A percentile compares a stretch with the other conserved stretches of the same genome.
phyloP scores from a whole-genome alignment of 2,113 vertebrate genomes.

The Lycaon pictus region DNA sequence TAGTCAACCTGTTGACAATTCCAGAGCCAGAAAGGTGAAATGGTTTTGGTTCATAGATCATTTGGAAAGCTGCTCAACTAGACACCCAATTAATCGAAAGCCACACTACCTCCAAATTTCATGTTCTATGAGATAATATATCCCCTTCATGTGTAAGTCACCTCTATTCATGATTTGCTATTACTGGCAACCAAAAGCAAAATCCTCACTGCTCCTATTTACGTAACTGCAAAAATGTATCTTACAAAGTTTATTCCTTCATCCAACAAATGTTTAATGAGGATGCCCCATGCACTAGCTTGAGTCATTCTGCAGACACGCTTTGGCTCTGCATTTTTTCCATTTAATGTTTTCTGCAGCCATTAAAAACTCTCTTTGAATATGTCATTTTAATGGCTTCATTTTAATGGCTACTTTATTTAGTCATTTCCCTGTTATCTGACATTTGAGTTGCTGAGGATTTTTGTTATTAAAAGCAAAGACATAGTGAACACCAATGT shows the following conservation, averaged over 20 bases:
- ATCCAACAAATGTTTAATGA: neutral
- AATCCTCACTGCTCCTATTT: neutral
- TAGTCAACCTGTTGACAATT: rapidly evolving
- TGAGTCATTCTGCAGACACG: neutral
- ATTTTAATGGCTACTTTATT: neutral
- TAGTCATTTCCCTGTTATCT: neutral
- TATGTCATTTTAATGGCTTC: neutral
- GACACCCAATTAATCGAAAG: neutral
- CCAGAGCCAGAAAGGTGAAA: neutral
- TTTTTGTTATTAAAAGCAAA: conserved; percentile 18
- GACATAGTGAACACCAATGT: neutral
- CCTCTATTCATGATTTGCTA: neutral
- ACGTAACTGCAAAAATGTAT: neutral
- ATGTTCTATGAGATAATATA: neutral
- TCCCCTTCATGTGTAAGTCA: neutral
- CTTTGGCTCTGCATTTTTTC: neutral
- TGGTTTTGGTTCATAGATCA: neutral
- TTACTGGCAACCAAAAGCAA: neutral
- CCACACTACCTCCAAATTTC: neutral
- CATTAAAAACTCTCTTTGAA: neutral
- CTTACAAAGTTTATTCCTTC: neutral
- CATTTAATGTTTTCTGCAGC: neutral
- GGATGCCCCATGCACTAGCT: neutral
- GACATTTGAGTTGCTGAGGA: neutral
- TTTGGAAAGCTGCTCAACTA: neutral